Evolutionary conservation across 2,113 vertebrate genomes (phyloP).

Genomic region (Arenaria interpres): DNA sequence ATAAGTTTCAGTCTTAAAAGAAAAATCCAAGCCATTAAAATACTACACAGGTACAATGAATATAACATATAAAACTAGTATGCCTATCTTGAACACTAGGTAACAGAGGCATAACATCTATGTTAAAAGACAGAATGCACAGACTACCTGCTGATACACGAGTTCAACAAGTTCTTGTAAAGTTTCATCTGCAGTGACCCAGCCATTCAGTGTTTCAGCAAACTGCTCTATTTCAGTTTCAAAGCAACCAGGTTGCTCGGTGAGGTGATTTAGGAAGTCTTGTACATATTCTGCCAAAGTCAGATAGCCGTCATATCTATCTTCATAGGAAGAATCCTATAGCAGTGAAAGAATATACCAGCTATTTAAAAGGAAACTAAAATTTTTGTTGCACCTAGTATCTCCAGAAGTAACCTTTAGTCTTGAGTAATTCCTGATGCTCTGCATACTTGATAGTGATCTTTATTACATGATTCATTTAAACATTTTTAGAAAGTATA

Average conservation of each 20-base stretch:
- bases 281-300: conserved; percentile 84
- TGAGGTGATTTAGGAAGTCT: conserved; percentile 86
- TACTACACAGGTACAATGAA: background rate
- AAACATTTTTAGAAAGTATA: background rate
- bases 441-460: background rate
- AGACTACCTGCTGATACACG: conserved; percentile 85
- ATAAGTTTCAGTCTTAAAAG: background rate
- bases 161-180: conserved; percentile 88
- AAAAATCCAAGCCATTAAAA: background rate
- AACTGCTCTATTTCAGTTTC: conserved; percentile 86
- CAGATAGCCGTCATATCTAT: conserved; percentile 73
- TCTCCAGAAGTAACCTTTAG: background rate
- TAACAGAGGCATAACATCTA: background rate
- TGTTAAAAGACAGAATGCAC: background rate
- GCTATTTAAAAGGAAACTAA: background rate
- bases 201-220: conserved; percentile 80
- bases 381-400: background rate
- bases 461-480: background rate
- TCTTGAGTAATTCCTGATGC: background rate
- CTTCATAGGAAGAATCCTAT: conserved; percentile 71
- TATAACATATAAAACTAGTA: background rate
- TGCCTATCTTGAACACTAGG: background rate
- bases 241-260: conserved; percentile 87
- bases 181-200: conserved; percentile 83
- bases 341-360: background rate